phyloP scores from a whole-genome alignment of 2,888 invertebrate genomes.

The Hirtodrosophila alboralis region DNA sequence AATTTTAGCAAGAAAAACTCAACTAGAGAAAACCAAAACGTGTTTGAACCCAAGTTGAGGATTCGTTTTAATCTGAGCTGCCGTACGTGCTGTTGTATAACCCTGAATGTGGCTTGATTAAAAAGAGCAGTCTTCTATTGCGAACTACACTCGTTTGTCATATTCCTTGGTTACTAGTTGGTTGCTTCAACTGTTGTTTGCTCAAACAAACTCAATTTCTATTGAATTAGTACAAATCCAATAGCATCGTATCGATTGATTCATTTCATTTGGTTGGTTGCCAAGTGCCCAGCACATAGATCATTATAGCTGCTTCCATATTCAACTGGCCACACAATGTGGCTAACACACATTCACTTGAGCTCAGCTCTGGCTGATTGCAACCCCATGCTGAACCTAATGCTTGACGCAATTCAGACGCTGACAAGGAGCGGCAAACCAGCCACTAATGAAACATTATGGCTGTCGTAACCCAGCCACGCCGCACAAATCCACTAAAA shows the following conservation, averaged over 20 bases:
- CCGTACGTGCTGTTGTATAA: no score
- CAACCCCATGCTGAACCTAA: neutral
- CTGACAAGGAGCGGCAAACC: conserved; percentile 31
- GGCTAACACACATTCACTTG: conserved; percentile 13
- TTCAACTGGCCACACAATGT: conserved; percentile 16
- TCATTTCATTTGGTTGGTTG: conserved; percentile 13
- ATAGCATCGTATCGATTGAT: conserved; percentile 31
- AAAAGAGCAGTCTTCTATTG: neutral
- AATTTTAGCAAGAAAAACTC: no score
- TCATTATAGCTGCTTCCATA: conserved; percentile 28
- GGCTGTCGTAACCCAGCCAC: conserved; percentile 68
- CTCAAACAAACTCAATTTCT: conserved; percentile 10
- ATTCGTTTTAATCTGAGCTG: conserved; percentile 3
- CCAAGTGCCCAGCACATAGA: conserved; percentile 5
- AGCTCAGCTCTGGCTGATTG: conserved; percentile 24
- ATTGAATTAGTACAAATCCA: conserved; percentile 38
- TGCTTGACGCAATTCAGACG: conserved; percentile 20
- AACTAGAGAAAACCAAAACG: no score
- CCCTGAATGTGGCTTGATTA: no score
- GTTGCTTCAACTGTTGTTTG: neutral
- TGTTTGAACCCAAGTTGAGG: neutral
- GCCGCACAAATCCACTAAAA: conserved; percentile 77
- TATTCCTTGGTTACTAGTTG: neutral
- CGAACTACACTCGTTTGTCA: neutral
- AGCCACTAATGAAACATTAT: conserved; percentile 77